Conservation (phyloP, 2,797 vertebrate genomes). For the Melanotaenia nigrans region DNA sequence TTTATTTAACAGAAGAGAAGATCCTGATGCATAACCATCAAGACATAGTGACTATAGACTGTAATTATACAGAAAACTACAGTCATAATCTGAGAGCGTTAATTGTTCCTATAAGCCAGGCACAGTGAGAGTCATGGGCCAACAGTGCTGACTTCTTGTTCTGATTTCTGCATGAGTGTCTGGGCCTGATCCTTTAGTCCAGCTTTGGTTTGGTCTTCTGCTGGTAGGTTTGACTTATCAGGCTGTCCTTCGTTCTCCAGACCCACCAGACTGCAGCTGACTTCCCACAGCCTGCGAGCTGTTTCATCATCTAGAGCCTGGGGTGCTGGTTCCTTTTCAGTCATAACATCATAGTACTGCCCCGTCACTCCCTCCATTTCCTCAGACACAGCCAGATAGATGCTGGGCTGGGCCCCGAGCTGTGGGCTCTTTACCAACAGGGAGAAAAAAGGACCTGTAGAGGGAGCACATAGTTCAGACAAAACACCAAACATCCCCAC, state of each 20-base stretch:
- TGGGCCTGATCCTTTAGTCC: conserved; percentile 24
- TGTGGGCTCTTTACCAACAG: conserved; percentile 85
- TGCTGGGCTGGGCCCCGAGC: conserved; percentile 86
- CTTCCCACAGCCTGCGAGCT: conserved; percentile 84
- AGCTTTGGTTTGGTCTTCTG: conserved; percentile 37
- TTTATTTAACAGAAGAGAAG: conserved; percentile 11
- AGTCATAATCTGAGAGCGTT: conserved; percentile 23
- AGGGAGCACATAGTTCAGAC: neutral
- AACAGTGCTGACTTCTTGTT: conserved; percentile 32
- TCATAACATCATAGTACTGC: conserved; percentile 86
- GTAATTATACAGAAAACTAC: conserved; percentile 21
- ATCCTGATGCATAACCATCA: conserved; percentile 57
- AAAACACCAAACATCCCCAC: conserved; percentile 14
- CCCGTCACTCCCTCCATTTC: conserved; percentile 85
- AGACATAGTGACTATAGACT: conserved; percentile 12
- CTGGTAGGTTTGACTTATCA: conserved; percentile 13
- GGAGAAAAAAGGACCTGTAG: conserved; percentile 87
- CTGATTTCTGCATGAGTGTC: conserved; percentile 38
- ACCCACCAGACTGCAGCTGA: conserved; percentile 85
- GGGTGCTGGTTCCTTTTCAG: conserved; percentile 84
- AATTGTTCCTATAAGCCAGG: conserved; percentile 23
- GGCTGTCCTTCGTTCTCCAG: conserved; percentile 66
- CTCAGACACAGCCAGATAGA: conserved; percentile 85
- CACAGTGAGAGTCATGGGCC: conserved; percentile 26
- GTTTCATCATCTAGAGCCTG: conserved; percentile 84